These are phyloP conservation scores for Dendroctonus ponderosae DNA, from an alignment of 1,140 invertebrate species.

Conservation along the genomic window DNA sequence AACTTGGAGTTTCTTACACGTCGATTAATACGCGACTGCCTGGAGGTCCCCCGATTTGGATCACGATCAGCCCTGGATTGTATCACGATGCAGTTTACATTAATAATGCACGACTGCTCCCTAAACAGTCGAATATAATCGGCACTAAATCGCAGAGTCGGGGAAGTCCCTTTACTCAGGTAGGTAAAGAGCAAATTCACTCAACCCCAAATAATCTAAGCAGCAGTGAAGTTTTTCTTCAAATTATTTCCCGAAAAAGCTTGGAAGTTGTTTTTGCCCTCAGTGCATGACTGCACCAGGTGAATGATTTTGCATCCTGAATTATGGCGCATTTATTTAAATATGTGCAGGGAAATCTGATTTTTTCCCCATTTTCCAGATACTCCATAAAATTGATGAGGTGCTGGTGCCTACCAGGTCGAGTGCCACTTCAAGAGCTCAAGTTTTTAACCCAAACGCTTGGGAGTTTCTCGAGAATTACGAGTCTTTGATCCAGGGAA, in stretches of 20 bases:
- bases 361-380: conserved; percentile 52
- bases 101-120: conserved; percentile 75
- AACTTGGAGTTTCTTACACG: conserved; percentile 57
- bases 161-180: conserved; percentile 62
- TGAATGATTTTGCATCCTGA: no score
- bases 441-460: conserved; percentile 75
- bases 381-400: conserved; percentile 79
- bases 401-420: conserved; percentile 69
- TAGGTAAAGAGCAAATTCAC: neutral
- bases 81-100: conserved; percentile 71
- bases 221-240: no score
- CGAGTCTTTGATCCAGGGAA: conserved; percentile 69
- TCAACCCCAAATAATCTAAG: no score
- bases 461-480: conserved; percentile 73
- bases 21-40: conserved; percentile 71
- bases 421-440: conserved; percentile 56
- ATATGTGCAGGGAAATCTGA: no score
- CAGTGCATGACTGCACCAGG: no score
- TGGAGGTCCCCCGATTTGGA: conserved; percentile 78
- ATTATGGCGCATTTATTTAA: no score
- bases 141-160: conserved; percentile 51
- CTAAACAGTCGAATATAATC: conserved; percentile 67
- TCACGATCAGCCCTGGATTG: conserved; percentile 61
- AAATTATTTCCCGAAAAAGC: no score
- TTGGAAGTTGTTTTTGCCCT: no score